Base-by-base conservation (phyloP, 2,888 invertebrate species). In the Andrena flavipes region DNA sequence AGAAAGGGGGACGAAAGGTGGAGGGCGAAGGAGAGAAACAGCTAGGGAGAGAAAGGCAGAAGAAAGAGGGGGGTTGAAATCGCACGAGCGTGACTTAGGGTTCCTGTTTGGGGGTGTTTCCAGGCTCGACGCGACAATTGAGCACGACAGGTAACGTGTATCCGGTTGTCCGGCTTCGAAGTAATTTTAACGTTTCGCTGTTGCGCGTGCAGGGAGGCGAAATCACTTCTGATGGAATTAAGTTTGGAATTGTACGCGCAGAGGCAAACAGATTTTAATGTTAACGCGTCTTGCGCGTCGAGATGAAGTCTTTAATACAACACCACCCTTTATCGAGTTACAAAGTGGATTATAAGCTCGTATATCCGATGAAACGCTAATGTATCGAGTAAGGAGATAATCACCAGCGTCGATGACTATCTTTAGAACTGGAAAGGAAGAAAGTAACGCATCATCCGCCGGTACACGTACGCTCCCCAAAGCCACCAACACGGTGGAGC, bases 111-210 rank as follows among this genome's bases (percentile, higher is more conserved):
- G 54, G 30, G 54, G 63, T 68, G 64, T 80, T 48, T 72, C 76
- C 68, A 60, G 81, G 51, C 59, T 69, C 54, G 8, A 56, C 72
- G 75, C 67, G 84, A 77, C 83, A 73, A 85, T 85, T 80, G 84
- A 54, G 26, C 73, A 29, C 70, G 86, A 86, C 87, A 86, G 78
- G 73, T 80, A 56, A 65, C 76, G 80, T 56, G 78, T 67, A 70
- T 79, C 80, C 81, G 69, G 49, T 76, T 73, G 68, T 64, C 62
- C 72, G 56, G 49, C 69, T 83, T 79, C 13, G 59, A 75, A 76
- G 62, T 62, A 79, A 75, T 85, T 85, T 75, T 51, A 79, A 71
- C 78, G 65, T 74, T 74, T 67, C 20, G 13, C 54, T 23, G 3
- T 48, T 62, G 35, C 48, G 59, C 35, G 13, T 2, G 23, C 10